Conservation (phyloP, 2,888 invertebrate species). For the Cheilosia scutellata region DNA sequence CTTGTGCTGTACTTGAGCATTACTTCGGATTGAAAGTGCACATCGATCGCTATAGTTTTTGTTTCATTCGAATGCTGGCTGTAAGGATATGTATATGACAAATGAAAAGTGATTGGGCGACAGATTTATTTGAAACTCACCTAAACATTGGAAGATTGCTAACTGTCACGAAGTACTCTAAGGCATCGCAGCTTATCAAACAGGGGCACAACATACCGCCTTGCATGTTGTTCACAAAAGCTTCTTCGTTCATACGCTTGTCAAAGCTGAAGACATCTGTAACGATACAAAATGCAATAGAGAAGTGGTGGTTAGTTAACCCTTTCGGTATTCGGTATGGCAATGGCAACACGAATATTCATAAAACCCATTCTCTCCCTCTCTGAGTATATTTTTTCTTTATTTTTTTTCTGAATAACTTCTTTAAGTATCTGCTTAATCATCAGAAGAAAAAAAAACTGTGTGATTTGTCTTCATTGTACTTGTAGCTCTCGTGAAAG, state of each 20-base stretch:
- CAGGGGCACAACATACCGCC: constrained; percentile 82
- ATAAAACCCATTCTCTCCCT: too few relatives aligned
- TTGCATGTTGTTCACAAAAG: constrained; percentile 79
- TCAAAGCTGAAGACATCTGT: constrained; percentile 81
- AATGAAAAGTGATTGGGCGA: too few relatives aligned
- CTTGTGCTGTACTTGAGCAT: constrained; percentile 84
- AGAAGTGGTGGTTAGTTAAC: too few relatives aligned
- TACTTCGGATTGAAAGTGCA: constrained; percentile 83
- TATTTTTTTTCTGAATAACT: too few relatives aligned
- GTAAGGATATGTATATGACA: background rate
- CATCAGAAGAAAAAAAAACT: too few relatives aligned
- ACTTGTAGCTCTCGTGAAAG: too few relatives aligned
- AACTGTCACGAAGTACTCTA: constrained; percentile 80
- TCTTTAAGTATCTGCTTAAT: too few relatives aligned
- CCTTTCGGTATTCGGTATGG: too few relatives aligned
- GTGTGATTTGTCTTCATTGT: too few relatives aligned
- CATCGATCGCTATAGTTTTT: constrained; percentile 81
- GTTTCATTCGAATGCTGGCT: constrained; percentile 66
- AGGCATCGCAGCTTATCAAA: constrained; percentile 80
- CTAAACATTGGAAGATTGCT: constrained; percentile 63
- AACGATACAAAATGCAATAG: background rate
- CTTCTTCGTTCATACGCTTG: constrained; percentile 80
- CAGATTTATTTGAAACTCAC: background rate
- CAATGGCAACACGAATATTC: too few relatives aligned
- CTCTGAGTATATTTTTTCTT: too few relatives aligned